Base-by-base conservation (phyloP, 2,113 vertebrate species). In the Oxygymnocypris stewartii region DNA sequence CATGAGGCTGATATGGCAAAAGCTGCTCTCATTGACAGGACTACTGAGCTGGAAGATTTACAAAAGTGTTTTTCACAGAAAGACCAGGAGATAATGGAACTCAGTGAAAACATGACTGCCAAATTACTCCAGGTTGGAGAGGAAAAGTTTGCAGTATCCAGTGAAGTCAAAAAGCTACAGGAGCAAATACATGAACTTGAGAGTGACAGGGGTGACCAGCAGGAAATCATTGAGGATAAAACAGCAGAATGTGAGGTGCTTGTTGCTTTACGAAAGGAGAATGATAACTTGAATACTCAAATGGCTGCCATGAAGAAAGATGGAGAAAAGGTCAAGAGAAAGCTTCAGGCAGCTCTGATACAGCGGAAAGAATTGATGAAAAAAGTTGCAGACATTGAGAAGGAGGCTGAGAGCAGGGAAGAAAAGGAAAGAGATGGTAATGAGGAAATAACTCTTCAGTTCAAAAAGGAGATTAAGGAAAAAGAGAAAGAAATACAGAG, bases 331-430 rank as follows among this genome's bases (percentile, higher is more conserved):
- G 49, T 95, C 9, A 96, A 95, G 83, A 91, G 92, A 90, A 98
- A 97, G 89, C 90, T 99, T 78, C 97, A 98, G 75, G 97, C 95
- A 20, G 97, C 96, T 1, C 95, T 99, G 16, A 89, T 96, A 75
- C 96, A 96, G 87, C 96, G 97, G 85, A 99, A 97, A 86, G 97
- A 98, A 23, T 95, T 99, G 28, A 91, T 97, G 86, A 96, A 94
- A 90, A 97, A 95, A 89, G 94, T 99, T 3, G 90, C 90, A 63
- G 91, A 87, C 18, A 87, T 98, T 86, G 96, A 99, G 92, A 91
- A 89, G 12, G 94, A 95, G 23, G 88, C 88, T 87, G 89, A 90
- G 87, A 63, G 89, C 89, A 5, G 9, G 65, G 88, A 90, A 90
- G 85, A 91, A 88, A 82, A 28, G 85, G 86, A 47, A 73, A 88